Base-by-base conservation (phyloP, 2,113 vertebrate genomes). In the Erpornis zantholeuca region DNA sequence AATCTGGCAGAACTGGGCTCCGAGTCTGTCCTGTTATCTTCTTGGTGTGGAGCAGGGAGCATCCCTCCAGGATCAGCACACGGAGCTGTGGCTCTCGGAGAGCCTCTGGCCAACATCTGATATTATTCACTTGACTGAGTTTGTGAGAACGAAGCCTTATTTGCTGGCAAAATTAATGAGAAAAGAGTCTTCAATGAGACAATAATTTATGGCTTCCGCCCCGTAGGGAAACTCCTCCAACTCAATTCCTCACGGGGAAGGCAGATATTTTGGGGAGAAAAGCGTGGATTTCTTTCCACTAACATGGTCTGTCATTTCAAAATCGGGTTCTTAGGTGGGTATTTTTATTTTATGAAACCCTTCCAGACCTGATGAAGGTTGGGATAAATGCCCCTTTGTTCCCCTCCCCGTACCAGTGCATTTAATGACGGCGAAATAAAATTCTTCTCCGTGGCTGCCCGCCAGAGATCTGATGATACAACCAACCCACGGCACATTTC, bases 131-230 rank as follows among this genome's bases (percentile, higher is more conserved):
- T 97, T 92, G 96, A 91, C 79, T 85, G 95, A 66, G 68, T 82
- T 57, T 82, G 70, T 80, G 92, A 50, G 89, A 92, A 95, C 1
- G 10, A 76, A 47, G 78, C 88, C 95, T 96, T 97, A 88, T 97
- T 98, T 97, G 80, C 94, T 91, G 79, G 86, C 78, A 92, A 96
- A 98, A 97, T 96, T 95, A 98, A 98, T 86, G 97, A 97, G 97
- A 91, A 91, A 96, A 96, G 97, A 94, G 88, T 89, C 91, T 72
- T 90, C 88, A 97, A 98, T 53, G 86, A 98, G 98, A 96, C 91
- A 90, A 69, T 91, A 96, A 98, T 97, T 97, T 95, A 97, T 84
- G 95, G 82, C 89, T 96, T 91, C 96, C 3, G 3, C 86, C 3
- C 2, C 8, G 65, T 36, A 18, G 40, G 12, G 22, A 56, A 56